These are phyloP conservation scores for Thera britannica DNA, from an alignment of 2,888 invertebrate species.

Conservation along the genomic window DNA sequence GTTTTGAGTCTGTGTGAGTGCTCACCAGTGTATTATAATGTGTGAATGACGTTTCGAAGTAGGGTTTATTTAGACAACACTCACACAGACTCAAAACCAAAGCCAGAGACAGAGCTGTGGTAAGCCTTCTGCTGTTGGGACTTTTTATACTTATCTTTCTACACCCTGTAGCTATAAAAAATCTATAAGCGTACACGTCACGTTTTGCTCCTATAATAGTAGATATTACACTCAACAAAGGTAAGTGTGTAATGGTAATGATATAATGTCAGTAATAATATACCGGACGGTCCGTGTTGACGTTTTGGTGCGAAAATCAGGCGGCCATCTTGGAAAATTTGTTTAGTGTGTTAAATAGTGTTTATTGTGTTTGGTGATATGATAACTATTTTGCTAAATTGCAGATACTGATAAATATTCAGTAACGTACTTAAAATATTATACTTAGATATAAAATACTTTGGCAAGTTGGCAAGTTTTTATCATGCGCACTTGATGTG, in stretches of 20 bases:
- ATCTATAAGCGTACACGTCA: background rate
- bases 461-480: no score
- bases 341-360: background rate
- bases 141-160: background rate
- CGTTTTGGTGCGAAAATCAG: slow-evolving; percentile 16
- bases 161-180: background rate
- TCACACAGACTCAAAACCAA: no score
- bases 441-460: no score
- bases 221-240: background rate
- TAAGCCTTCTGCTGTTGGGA: no score
- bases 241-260: background rate
- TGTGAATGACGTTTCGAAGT: no score
- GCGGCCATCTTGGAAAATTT: slow-evolving; percentile 14
- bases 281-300: slow-evolving; percentile 3
- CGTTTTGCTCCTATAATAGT: background rate
- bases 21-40: no score
- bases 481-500: no score
- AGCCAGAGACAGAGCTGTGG: no score
- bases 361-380: slow-evolving; percentile 5
- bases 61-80: no score
- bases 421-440: no score
- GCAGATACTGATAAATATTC: no score
- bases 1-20: no score
- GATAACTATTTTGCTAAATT: background rate
- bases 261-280: slow-evolving; percentile 1